Evolutionary conservation across 2,888 invertebrate genomes (phyloP), one percentile per base, ranked within the genome.

Genomic region (Rhagonycha fulva): DNA sequence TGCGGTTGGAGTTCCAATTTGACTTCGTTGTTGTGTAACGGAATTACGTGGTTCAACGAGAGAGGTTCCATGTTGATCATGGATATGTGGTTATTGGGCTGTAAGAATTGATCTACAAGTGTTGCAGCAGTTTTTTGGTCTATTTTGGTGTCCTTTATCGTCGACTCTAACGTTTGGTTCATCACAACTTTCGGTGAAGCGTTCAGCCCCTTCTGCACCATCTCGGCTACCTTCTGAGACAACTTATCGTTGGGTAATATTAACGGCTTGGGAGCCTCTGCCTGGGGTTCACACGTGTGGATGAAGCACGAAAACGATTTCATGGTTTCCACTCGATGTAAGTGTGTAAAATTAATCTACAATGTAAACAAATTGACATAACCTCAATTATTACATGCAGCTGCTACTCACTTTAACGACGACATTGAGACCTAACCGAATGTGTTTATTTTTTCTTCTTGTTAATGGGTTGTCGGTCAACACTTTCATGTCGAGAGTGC

Each of bases 401-500:
- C 28, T 62, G 70, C 47, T n/a, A 81, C 81, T 82, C 83, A 88
- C 87, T 82, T 87, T 88, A 32, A 88, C 85, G 30, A 87, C 86
- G 69, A 85, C 86, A 81, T 88, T 88, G 68, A 88, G 80, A 5
- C 87, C 88, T 79, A 85, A 79, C 77, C 85, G 84, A 68, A 86
- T 84, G 81, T 86, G 86, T 81, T 87, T 87, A 77, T 86, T 87
- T 82, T 86, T 87, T 78, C 86, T 82, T 72, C 86, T 84, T 3
- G 87, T 84, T 69, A 85, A 82, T 1, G 86, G 85, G 74, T 86
- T 86, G 78, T 87, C 87, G 14, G 87, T 86, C 71, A 88, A 80
- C 61, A 88, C 86, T 82, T 88, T 88, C 76, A 88, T 84, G 82
- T 88, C 88, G 26, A 88, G 76, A n/a, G 86, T 87, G 7, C 83